phyloP scores from a whole-genome alignment of 2,888 invertebrate genomes.

The Therioaphis trifolii region DNA sequence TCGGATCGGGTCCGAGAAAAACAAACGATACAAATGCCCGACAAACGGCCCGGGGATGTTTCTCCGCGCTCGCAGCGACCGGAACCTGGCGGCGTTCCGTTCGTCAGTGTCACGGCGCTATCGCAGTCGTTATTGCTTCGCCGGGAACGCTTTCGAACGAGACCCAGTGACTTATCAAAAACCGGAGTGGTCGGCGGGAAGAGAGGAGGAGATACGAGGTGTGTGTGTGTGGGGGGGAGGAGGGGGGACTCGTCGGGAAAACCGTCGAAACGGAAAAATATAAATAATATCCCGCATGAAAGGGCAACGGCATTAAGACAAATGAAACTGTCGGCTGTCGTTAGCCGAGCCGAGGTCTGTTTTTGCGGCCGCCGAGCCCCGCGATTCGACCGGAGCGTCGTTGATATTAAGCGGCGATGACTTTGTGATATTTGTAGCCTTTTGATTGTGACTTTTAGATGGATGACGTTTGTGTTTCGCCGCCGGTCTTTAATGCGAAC shows the following conservation, averaged over 20 bases:
- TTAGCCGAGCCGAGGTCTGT: constrained; percentile 1
- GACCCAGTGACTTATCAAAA: neutral
- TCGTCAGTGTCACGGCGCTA: neutral
- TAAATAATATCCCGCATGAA: constrained; percentile 40
- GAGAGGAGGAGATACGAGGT: no score
- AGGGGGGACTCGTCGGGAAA: neutral
- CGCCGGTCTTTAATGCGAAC: no score
- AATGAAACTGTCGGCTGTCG: constrained; percentile 43
- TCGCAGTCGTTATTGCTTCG: neutral
- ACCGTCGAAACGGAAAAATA: constrained; percentile 25
- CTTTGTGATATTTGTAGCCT: neutral
- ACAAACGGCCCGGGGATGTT: neutral
- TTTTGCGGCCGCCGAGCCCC: neutral
- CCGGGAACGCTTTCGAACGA: neutral
- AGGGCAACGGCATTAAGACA: constrained; percentile 27
- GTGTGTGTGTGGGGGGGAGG: no score
- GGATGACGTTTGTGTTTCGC: constrained; percentile 6
- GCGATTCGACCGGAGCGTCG: constrained; percentile 22
- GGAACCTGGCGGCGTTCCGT: neutral
- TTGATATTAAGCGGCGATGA: constrained; percentile 19
- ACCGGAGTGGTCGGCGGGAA: neutral
- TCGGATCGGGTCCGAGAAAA: neutral
- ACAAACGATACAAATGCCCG: neutral
- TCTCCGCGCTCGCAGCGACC: neutral
- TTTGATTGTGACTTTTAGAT: constrained; percentile 18